These are phyloP conservation scores for Phrynocephalus guinanensis DNA, from an alignment of 2,797 vertebrate species.

Conservation along the genomic window DNA sequence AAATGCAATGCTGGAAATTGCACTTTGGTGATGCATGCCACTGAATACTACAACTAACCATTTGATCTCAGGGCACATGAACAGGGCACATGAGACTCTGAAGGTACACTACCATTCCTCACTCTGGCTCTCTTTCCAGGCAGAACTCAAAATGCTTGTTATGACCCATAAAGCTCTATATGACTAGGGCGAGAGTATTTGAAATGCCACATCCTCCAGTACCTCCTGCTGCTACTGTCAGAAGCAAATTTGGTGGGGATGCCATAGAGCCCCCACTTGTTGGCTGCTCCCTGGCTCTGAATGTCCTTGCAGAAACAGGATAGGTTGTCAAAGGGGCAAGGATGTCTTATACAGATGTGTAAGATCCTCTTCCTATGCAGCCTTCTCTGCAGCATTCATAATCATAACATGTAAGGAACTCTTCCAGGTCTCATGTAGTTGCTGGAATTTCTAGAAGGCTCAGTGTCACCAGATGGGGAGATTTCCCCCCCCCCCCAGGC, in stretches of 20 bases:
- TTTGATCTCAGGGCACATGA: not conserved
- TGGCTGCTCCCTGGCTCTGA: not conserved
- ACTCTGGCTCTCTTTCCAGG: not conserved
- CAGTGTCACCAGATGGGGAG: not conserved
- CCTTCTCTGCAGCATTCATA: too few species aligned
- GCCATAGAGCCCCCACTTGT: not conserved
- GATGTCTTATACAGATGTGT: too few species aligned
- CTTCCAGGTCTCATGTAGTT: too few species aligned
- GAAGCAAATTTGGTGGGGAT: not conserved
- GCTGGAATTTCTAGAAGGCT: too few species aligned
- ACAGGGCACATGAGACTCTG: not conserved
- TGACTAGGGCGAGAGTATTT: not conserved
- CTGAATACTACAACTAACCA: not conserved
- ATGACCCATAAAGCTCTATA: not conserved
- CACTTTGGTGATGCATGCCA: not conserved
- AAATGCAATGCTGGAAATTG: not conserved
- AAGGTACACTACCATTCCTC: not conserved
- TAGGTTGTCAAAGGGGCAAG: not conserved
- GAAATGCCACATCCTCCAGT: not conserved
- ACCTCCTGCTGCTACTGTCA: not conserved
- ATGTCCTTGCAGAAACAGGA: not conserved
- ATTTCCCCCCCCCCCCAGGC: not conserved
- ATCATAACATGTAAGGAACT: too few species aligned
- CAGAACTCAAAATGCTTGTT: not conserved
- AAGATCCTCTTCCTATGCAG: too few species aligned